Percentiles rank a stretch among this genome's conserved stretches.
Conservation (phyloP, 2,888 invertebrate genomes). For the Cinara cedri region DNA sequence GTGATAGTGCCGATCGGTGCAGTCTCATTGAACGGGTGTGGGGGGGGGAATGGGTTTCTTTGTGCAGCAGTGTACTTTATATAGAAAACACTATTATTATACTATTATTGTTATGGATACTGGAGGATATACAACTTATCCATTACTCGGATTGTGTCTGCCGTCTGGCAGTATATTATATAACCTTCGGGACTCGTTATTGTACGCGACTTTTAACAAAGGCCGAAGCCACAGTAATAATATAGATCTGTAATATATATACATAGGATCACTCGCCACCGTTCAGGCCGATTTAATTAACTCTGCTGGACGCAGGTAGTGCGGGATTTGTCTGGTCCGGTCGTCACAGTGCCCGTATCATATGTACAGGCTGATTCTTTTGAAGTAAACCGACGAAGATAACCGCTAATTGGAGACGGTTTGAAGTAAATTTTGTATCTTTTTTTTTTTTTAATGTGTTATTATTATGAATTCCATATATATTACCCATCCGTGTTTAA, state of each 20-base stretch:
- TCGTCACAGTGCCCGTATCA: neutral
- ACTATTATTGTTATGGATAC: too few relatives aligned
- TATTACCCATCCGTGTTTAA: too few relatives aligned
- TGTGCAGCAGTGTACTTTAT: slow-evolving; percentile 16
- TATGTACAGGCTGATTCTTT: too few relatives aligned
- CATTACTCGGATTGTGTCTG: slow-evolving; percentile 44
- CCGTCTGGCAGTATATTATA: too few relatives aligned
- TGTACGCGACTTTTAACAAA: slow-evolving; percentile 13
- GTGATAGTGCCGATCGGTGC: too few relatives aligned
- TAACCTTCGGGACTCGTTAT: slow-evolving; percentile 8
- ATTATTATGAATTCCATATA: too few relatives aligned
- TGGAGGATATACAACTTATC: slow-evolving; percentile 30
- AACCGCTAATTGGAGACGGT: too few relatives aligned
- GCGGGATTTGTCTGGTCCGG: too few relatives aligned
- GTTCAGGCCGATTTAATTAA: slow-evolving; percentile 36
- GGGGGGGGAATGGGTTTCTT: neutral
- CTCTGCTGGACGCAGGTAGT: neutral
- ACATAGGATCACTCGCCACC: neutral
- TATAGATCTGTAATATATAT: slow-evolving; percentile 11
- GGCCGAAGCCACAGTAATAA: slow-evolving; percentile 20
- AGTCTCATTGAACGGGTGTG: too few relatives aligned
- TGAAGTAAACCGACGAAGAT: too few relatives aligned
- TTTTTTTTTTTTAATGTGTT: too few relatives aligned
- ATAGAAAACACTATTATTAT: slow-evolving; percentile 36
- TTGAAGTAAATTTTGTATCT: too few relatives aligned